Evolutionary conservation across 2,888 invertebrate species (phyloP), one percentile per base, ranked within the genome.

Genomic region (Oscheius sp.): DNA sequence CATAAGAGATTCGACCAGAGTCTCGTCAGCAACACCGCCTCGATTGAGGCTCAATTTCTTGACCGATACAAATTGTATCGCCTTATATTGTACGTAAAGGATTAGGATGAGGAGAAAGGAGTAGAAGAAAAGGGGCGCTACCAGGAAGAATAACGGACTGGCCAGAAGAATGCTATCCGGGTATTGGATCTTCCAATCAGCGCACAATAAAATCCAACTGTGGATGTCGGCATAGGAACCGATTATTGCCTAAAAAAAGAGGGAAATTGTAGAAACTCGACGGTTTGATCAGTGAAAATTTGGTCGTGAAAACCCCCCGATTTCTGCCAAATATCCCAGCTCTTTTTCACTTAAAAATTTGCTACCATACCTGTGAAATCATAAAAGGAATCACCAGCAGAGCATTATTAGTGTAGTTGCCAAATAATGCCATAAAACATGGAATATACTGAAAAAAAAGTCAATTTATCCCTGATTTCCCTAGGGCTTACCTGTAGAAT

Each of bases 141-240:
- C 71, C 23, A 71, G 53, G 63, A 55, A 71, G 63, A 61, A 29
- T 21, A 71, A 35, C n/a, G 71, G 71, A 23, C 61, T 45, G 21
- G 63, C 27, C 23, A 71, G 46, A 18, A 71, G 61, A 35, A 61
- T 29, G n/a, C 16, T 49, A 5, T 45, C 46, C 9, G 59, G 53
- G 21, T 46, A 61, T 7, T 12, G 12, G n/a, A 16, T 16, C n/a
- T 41, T 18, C 71, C 71, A 71, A 13, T 71, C 63, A 7, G 18
- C 27, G 21, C 59, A 27, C 3, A 71, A 35, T 41, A 71, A 21
- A 18, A 63, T 25, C 52, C 56, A 71, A 7, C 61, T 55, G 35
- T 59, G 61, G 23, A 71, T 71, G 16, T 71, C 71, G 12, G 71
- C 71, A 61, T 71, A 71, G 43, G 63, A 71, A 13, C 71, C 71